phyloP scores from a whole-genome alignment of 2,113 vertebrate species.

The Agelaius phoeniceus region DNA sequence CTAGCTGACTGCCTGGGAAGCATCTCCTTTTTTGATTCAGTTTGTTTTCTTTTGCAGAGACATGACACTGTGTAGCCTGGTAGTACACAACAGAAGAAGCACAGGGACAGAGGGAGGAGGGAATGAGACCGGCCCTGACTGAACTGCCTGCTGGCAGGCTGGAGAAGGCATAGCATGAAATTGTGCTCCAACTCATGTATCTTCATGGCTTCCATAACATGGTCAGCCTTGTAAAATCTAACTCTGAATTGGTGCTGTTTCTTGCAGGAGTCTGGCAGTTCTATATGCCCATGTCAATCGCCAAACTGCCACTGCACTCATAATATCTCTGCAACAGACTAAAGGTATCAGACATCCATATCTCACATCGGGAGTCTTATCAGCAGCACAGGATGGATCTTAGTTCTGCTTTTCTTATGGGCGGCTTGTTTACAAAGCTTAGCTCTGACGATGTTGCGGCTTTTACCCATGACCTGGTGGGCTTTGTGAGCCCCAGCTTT shows the following conservation, averaged over 20 bases:
- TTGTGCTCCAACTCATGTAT: accelerated
- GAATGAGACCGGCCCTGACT: neutral
- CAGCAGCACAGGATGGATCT: neutral
- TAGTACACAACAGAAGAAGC: neutral
- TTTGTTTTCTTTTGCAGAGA: neutral
- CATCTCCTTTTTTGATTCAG: neutral
- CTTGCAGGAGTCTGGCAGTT: neutral
- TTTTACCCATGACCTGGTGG: neutral
- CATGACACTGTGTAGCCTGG: neutral
- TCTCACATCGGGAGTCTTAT: accelerated
- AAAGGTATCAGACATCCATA: neutral
- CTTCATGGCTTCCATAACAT: neutral
- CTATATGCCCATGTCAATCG: neutral
- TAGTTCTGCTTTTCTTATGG: neutral
- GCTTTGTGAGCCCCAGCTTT: neutral
- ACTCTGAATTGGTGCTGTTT: neutral
- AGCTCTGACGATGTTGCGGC: neutral
- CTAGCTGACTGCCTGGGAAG: neutral
- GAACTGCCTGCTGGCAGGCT: neutral
- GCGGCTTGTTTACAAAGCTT: neutral
- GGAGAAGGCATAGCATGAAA: neutral
- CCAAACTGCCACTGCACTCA: accelerated
- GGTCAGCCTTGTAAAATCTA: neutral
- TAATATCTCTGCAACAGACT: neutral
- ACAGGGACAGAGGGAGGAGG: neutral